Base-by-base conservation (phyloP, 37 sponge, comb jelly and placozoan genomes). In the Aplysina aerophoba region DNA sequence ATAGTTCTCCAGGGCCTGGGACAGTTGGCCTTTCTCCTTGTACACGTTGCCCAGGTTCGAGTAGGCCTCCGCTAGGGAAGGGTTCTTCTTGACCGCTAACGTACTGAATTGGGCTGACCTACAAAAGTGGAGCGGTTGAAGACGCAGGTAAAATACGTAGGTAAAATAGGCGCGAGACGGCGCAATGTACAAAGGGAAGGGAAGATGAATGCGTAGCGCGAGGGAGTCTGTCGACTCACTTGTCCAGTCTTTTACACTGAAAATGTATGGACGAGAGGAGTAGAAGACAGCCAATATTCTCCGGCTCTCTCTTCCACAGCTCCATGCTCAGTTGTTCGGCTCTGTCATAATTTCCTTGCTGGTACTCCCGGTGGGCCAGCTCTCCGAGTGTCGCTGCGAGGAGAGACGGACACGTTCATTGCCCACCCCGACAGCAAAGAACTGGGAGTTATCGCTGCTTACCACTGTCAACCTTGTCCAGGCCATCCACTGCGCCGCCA, bases 181-280 rank as follows among this genome's bases (percentile, higher is more conserved):
- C 30, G 27, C 39, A 3, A 11, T 6, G 75, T 1, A 14, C 25
- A 11, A 8, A 28, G 65, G 65, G 65, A 11, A 11, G 65, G 11
- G 65, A 28, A 8, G 3, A 12, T 8, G 28, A 28, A 63, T 25
- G 8, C 28, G 65, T 25, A 8, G 50, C 8, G 50, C 8, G 50
- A 8, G 50, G 50, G 50, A 44, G 6, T 44, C 50, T 11, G 50
- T 44, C 1, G 55, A 87, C 97, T 84, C 37, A 99, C 99, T 96
- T 99, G 89, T 99, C 99, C 0, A 96, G 85, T 87, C 96, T 86
- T 30, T 95, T 88, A 65, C 95, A 95, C 82, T 99, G 99, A 84
- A 99, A 99, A 79, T 99, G 99, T 37, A 99, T 97, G 55, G 97
- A 97, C 2, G 99, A 99, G 62, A 99, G 94, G 5, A 99, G 95